Conservation (phyloP, 2,113 vertebrate species). For the Scytalopus superciliaris region DNA sequence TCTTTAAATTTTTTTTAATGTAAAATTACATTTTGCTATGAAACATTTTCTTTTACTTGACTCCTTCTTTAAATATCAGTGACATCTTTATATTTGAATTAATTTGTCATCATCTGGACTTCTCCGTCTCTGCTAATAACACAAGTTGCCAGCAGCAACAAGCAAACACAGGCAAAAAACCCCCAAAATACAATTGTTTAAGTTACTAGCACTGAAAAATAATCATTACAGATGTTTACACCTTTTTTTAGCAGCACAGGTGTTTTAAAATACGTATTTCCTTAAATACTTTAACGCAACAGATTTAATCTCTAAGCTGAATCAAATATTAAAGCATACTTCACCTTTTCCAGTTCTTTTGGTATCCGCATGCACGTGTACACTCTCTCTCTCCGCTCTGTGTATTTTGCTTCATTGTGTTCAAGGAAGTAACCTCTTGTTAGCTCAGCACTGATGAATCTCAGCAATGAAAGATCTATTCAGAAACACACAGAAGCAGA, state of each 20-base stretch:
- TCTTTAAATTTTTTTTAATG: neutral
- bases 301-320: neutral
- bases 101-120: neutral
- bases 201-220: neutral
- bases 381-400: constrained; percentile 90
- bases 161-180: neutral
- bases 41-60: neutral
- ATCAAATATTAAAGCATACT: neutral
- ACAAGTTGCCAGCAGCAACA: neutral
- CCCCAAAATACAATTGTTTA: neutral
- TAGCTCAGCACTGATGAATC: constrained; percentile 92
- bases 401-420: constrained; percentile 97
- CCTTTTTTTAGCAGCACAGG: neutral
- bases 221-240: neutral
- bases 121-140: neutral
- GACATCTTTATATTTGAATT: neutral
- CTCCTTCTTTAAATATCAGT: neutral
- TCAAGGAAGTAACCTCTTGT: constrained; percentile 98
- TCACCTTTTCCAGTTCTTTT: constrained; percentile 95
- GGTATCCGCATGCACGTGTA: constrained; percentile 98
- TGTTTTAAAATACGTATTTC: neutral
- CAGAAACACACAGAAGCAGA: constrained; percentile 52
- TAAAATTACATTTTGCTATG: neutral
- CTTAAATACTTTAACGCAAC: neutral
- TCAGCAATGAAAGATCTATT: constrained; percentile 88